phyloP scores from a whole-genome alignment of 2,113 vertebrate genomes.

The Amphiprion percula region DNA sequence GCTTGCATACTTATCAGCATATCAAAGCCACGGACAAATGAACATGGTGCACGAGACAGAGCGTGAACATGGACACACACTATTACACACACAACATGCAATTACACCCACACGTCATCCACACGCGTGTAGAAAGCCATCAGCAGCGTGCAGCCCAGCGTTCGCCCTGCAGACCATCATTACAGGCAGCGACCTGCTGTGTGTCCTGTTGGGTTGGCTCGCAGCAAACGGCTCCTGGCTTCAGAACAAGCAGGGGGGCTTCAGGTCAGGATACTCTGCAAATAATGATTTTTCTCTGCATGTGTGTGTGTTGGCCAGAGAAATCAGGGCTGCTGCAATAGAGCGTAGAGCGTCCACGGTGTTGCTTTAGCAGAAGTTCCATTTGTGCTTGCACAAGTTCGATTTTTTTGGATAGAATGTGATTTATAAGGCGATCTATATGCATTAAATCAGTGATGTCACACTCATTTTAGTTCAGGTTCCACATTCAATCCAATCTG shows the following conservation, averaged over 20 bases:
- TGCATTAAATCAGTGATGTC: no score
- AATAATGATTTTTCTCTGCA: constrained; percentile 25
- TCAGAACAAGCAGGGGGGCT: constrained; percentile 27
- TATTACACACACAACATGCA: constrained; percentile 13
- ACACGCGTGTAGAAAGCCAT: constrained; percentile 6
- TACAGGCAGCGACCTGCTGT: constrained; percentile 44
- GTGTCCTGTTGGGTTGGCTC: constrained; percentile 17
- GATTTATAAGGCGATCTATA: no score
- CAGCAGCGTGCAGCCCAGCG: constrained; percentile 11
- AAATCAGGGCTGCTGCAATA: background rate
- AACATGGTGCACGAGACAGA: constrained; percentile 31
- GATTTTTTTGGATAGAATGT: no score
- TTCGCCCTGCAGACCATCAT: constrained; percentile 32
- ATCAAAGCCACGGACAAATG: constrained; percentile 52
- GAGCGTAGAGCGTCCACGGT: no score
- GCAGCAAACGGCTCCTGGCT: constrained; percentile 27
- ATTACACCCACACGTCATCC: constrained; percentile 12
- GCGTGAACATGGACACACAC: constrained; percentile 18
- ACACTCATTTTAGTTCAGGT: no score
- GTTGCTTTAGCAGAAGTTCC: background rate
- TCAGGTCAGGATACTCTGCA: constrained; percentile 30
- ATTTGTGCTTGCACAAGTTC: no score
- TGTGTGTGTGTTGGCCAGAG: background rate
- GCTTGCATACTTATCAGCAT: constrained; percentile 24
- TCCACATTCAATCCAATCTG: no score